Evolutionary conservation across 2,797 vertebrate species (phyloP).

Genomic region (Scomberomorus guttatus): DNA sequence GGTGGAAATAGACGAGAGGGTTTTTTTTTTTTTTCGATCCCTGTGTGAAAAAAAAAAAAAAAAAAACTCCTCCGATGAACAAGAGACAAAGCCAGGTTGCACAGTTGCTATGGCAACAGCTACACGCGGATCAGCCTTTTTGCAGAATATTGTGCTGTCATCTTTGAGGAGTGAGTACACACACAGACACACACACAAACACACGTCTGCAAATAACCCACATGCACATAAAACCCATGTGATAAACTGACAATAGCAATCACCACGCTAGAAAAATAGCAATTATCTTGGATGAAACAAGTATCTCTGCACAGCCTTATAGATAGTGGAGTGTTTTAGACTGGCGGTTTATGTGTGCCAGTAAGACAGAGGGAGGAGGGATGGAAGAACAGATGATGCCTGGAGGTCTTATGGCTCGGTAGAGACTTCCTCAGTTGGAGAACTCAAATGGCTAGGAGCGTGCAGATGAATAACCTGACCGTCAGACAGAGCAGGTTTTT

Average conservation of each 20-base stretch:
- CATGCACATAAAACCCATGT: constrained; percentile 7
- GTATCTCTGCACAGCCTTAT: constrained; percentile 8
- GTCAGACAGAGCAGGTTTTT: constrained; percentile 38
- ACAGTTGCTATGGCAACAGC: constrained; percentile 85
- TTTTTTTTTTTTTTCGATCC: constrained; percentile 7
- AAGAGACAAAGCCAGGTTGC: constrained; percentile 75
- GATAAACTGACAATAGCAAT: constrained; percentile 46
- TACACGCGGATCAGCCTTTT: constrained; percentile 71
- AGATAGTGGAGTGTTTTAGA: constrained; percentile 37
- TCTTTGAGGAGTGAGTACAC: constrained; percentile 50
- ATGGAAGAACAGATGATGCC: constrained; percentile 69
- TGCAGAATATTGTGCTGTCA: constrained; percentile 65
- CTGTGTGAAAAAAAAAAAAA: constrained; percentile 26
- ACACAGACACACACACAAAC: constrained; percentile 13
- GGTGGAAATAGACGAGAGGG: constrained; percentile 1
- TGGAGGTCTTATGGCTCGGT: constrained; percentile 59
- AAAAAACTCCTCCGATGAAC: constrained; percentile 52
- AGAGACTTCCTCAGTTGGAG: constrained; percentile 53
- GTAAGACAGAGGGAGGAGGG: constrained; percentile 55
- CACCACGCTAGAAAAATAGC: constrained; percentile 30
- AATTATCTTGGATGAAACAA: constrained; percentile 57
- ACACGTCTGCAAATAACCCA: constrained; percentile 12
- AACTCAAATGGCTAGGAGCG: constrained; percentile 40
- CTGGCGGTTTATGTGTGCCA: constrained; percentile 42
- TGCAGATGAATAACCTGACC: constrained; percentile 12